Percentiles rank a stretch among this genome's conserved stretches.
Evolutionary conservation across 1,140 invertebrate genomes (phyloP).

Genomic region (Drosophila nasuta): DNA sequence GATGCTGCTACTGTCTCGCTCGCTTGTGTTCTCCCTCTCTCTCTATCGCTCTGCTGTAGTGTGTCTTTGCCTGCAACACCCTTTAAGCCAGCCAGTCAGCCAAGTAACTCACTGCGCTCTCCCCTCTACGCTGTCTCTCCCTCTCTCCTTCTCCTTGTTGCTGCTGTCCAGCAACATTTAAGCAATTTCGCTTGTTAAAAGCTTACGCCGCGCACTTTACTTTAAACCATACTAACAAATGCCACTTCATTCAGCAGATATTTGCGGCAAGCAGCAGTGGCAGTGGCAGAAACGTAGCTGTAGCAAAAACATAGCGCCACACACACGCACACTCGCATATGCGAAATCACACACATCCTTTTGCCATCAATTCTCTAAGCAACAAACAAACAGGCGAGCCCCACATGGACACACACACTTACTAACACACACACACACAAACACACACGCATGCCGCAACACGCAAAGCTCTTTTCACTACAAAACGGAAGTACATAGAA

Average conservation of each 20-base stretch:
- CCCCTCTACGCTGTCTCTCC: neutral
- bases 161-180: constrained; percentile 65
- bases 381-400: constrained; percentile 74
- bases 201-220: constrained; percentile 76
- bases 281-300: constrained; percentile 17
- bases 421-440: constrained; percentile 28
- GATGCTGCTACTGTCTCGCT: neutral
- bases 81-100: constrained; percentile 41
- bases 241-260: constrained; percentile 80
- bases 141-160: neutral
- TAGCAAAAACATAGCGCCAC: constrained; percentile 46
- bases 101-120: constrained; percentile 25
- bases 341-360: constrained; percentile 82
- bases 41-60: neutral
- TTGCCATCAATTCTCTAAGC: constrained; percentile 82
- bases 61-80: constrained; percentile 13
- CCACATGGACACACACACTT: constrained; percentile 40
- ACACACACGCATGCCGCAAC: constrained; percentile 66
- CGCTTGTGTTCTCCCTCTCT: neutral
- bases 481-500: constrained; percentile 81
- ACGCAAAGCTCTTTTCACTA: constrained; percentile 82
- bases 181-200: constrained; percentile 78
- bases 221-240: constrained; percentile 78
- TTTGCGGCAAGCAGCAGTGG: constrained; percentile 66
- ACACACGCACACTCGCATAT: constrained; percentile 42